phyloP scores from a whole-genome alignment of 1,140 invertebrate genomes.

The Diabrotica undecimpunctata region DNA sequence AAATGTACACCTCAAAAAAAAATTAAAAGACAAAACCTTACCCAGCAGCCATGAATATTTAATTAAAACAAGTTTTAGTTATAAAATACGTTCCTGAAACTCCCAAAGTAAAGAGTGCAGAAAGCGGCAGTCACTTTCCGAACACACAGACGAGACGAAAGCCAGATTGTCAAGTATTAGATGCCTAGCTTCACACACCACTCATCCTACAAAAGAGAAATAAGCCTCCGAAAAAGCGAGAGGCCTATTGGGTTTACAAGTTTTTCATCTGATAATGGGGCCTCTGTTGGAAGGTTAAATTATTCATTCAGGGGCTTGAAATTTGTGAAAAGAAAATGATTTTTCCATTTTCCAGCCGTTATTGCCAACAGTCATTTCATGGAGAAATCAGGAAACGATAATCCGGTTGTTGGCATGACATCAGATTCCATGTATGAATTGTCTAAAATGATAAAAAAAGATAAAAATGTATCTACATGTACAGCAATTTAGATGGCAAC shows the following conservation, averaged over 20 bases:
- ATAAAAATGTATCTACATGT: no score
- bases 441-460: no score
- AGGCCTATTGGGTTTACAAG: background rate
- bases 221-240: background rate
- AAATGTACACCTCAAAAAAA: no score
- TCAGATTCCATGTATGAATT: no score
- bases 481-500: no score
- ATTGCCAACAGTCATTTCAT: no score
- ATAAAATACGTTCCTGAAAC: background rate
- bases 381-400: no score
- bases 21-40: no score
- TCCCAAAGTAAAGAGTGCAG: background rate
- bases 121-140: background rate
- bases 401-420: no score
- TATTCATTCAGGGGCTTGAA: background rate
- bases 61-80: no score
- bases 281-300: background rate
- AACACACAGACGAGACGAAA: background rate
- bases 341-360: background rate
- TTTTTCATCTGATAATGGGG: slow-evolving; percentile 2
- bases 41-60: no score
- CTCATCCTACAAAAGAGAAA: slow-evolving; percentile 2
- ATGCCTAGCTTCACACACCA: background rate
- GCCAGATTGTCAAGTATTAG: background rate
- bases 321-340: background rate